Evolutionary conservation across 2,113 vertebrate genomes (phyloP), one percentile per base, ranked within the genome.

Genomic region (Hydrolagus affinis): DNA sequence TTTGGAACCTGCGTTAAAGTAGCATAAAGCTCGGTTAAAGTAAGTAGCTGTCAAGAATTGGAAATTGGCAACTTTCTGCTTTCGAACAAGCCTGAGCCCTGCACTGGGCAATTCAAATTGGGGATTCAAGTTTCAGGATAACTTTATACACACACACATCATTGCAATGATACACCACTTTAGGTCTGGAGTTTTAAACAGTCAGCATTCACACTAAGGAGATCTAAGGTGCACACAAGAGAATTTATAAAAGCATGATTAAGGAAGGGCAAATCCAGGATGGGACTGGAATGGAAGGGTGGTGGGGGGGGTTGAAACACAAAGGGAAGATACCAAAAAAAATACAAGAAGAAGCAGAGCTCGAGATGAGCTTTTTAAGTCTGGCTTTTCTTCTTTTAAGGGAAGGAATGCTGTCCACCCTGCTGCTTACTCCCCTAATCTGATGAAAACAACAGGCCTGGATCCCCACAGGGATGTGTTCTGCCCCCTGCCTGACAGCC

Each of bases 391-490:
- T 73, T 86, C 86, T 57, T 86, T 83, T 70, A 86, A 71, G 70
- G 85, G 66, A 60, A 77, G 83, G 85, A 21, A 90, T 86, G 85
- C 23, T 68, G 32, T 70, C 25, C 68, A 74, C 28, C 72, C 71
- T 70, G 70, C 56, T 86, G 87, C 83, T 87, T 73, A 64, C 57
- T 85, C 70, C 75, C 32, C 88, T 90, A 86, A 87, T 86, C 80
- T 88, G 86, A 86, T 60, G 32, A 30, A 86, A 88, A 87, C 70
- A 89, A 85, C 85, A 88, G 85, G 85, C 88, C 75, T 75, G 59
- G 30, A 64, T 71, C 56, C 76, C 78, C 78, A 83, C 62, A 66
- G 78, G 78, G 78, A 83, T 30, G 85, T 87, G 85, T 86, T 88
- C 86, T 86, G 87, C 68, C 83, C 80, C 23, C 1, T 25, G 74